phyloP scores from a whole-genome alignment of 37 sponge, comb jelly and placozoan genomes.

The Ephydatia muelleri region DNA sequence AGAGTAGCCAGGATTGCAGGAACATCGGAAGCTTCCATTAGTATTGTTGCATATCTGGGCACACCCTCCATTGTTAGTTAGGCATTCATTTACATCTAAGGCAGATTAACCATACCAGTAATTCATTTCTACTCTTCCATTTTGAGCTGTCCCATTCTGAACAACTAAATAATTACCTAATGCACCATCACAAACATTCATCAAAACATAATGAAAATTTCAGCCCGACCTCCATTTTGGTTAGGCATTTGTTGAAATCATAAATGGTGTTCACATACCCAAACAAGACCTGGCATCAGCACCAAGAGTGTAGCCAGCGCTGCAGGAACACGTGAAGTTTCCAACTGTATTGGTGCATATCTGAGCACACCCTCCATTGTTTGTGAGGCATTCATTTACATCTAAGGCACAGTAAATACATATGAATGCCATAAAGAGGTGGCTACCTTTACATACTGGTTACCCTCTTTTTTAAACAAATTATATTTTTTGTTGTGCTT shows the following conservation, averaged over 20 bases:
- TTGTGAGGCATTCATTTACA: background rate
- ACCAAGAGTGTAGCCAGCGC: constrained; percentile 22
- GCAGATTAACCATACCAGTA: background rate
- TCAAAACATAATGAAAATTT: background rate
- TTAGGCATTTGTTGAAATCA: background rate
- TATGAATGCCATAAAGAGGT: background rate
- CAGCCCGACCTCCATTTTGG: background rate
- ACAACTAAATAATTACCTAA: constrained; percentile 10
- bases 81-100: constrained; percentile 29
- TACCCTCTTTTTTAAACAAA: background rate
- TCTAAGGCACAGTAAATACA: background rate
- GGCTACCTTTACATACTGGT: background rate
- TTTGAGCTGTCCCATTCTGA: constrained; percentile 3
- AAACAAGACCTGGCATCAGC: constrained; percentile 9
- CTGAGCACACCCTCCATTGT: constrained; percentile 1
- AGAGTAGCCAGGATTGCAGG: constrained; percentile 3
- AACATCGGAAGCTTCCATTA: constrained; percentile 18
- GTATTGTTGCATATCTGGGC: constrained; percentile 22
- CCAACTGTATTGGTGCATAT: background rate
- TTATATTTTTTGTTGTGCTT: background rate
- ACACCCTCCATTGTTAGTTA: constrained; percentile 9
- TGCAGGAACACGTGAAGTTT: constrained; percentile 10
- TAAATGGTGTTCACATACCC: constrained; percentile 3
- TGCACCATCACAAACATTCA: too few species aligned
- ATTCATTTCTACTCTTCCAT: constrained; percentile 38